phyloP scores from a whole-genome alignment of 1,140 invertebrate genomes.

The Tetragnatha versicolor region DNA sequence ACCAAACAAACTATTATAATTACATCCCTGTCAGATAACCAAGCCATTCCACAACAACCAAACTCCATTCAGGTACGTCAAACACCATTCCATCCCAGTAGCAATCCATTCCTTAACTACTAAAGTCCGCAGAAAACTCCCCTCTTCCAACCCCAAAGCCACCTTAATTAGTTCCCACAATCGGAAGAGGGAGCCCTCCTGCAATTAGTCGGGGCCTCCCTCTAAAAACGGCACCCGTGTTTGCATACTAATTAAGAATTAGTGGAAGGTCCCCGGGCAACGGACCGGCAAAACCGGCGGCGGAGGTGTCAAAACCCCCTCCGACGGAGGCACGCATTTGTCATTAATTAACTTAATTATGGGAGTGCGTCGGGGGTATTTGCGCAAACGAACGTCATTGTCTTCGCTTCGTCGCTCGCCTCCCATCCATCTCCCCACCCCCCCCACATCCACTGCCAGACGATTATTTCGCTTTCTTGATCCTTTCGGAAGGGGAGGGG shows the following conservation, averaged over 20 bases:
- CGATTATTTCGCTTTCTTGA: constrained; percentile 51
- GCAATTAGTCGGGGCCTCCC: background rate
- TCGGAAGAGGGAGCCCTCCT: too few relatives aligned
- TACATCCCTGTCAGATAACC: too few relatives aligned
- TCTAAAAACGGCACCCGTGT: background rate
- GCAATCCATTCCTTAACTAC: background rate
- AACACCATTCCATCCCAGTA: background rate
- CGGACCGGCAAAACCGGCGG: background rate
- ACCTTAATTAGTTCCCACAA: too few relatives aligned
- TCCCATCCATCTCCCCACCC: constrained; percentile 22
- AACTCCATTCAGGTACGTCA: too few relatives aligned
- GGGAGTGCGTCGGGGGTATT: constrained; percentile 46
- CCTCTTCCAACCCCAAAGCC: background rate
- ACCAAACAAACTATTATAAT: too few relatives aligned
- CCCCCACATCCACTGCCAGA: background rate
- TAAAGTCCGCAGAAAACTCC: background rate
- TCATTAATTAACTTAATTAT: constrained; percentile 55
- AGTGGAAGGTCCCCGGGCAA: constrained; percentile 34
- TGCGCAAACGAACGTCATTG: constrained; percentile 53
- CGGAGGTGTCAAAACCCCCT: constrained; percentile 51
- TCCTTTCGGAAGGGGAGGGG: background rate
- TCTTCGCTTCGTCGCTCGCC: constrained; percentile 41
- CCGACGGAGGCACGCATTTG: constrained; percentile 39
- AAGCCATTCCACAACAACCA: too few relatives aligned
- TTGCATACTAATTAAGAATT: constrained; percentile 55